Conservation (phyloP, 2,113 vertebrate genomes). For the Pardalotus punctatus region DNA sequence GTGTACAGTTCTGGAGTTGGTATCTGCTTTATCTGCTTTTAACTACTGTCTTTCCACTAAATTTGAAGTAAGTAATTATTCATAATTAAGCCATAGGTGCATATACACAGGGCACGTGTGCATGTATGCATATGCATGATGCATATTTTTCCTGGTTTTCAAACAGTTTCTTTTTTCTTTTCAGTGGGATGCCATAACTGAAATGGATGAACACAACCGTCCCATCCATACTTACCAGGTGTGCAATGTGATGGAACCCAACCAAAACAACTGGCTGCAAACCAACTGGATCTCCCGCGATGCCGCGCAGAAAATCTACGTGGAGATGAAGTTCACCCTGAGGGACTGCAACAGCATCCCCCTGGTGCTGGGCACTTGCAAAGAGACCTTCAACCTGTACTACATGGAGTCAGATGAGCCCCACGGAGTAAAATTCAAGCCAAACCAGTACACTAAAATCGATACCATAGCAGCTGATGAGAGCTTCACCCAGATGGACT, state of each 20-base stretch:
- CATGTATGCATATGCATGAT: neutral
- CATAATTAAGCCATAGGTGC: neutral
- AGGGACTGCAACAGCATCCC: slow-evolving; percentile 97
- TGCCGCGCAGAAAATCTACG: slow-evolving; percentile 92
- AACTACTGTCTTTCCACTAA: neutral
- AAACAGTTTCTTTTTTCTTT: neutral
- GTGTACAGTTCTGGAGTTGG: neutral
- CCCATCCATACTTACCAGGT: slow-evolving; percentile 97
- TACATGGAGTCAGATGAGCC: slow-evolving; percentile 92
- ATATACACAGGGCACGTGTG: fast-evolving
- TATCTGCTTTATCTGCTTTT: neutral
- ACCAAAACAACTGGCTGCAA: slow-evolving; percentile 97
- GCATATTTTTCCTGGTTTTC: neutral
- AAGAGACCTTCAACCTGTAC: slow-evolving; percentile 95
- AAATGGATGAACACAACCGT: slow-evolving; percentile 95
- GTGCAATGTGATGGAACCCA: slow-evolving; percentile 95
- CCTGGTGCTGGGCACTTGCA: slow-evolving; percentile 94
- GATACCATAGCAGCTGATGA: slow-evolving; percentile 96
- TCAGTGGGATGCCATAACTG: slow-evolving; percentile 96
- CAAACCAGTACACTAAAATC: slow-evolving; percentile 88
- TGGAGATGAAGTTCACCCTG: slow-evolving; percentile 94
- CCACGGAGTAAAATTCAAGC: slow-evolving; percentile 87
- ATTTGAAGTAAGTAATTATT: neutral
- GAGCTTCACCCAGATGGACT: slow-evolving; percentile 97
- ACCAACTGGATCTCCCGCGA: slow-evolving; percentile 95